Evolutionary conservation across 2,888 invertebrate species (phyloP), one percentile per base, ranked within the genome.

Genomic region (Cistogaster globosa): DNA sequence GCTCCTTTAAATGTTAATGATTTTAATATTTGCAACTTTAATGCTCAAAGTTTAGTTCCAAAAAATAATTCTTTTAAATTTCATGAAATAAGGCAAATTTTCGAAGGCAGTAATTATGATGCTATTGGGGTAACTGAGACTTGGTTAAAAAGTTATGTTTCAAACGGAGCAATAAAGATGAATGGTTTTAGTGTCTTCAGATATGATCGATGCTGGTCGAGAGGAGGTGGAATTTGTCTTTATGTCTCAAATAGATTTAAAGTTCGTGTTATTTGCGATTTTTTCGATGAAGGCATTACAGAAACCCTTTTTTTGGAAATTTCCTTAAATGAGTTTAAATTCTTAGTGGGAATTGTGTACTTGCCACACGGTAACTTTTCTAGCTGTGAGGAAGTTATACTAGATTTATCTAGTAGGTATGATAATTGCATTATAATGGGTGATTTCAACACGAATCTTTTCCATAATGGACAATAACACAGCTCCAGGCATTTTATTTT

Each of bases 231-330:
- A 7, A n/a, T 32, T 32, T 58, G 58, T 14, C 16, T 58, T 9
- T 58, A 58, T 58, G n/a, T 60, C 4, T 60, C 60, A 18, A 12
- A 60, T 0, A 36, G 11, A 60, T 60, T 16, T 38, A 60, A 60
- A 38, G n/a, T 60, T 18, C 8, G 18, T 9, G 38, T 58, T 4
- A 16, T 58, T 58, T 5, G 32, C 22, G 58, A 58, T 32, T 58
- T 32, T 58, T 26, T 57, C 4, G 60, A 60, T 36, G 60, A 60
- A n/a, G 32, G 60, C 9, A 60, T n/a, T 32, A 22, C 32, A n/a
- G 60, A 60, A 60, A 32, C 60, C n/a, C n/a, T 36, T 16, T 60
- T 60, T 60, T 4, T 60, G 6, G 60, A 57, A 26, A 22, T 57
- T n/a, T 14, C 22, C 2, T 2, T 26, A 8, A 16, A 62, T 38